Evolutionary conservation across 2,888 invertebrate genomes (phyloP), one percentile per base, ranked within the genome.

Genomic region (Argynnis bischoffii): DNA sequence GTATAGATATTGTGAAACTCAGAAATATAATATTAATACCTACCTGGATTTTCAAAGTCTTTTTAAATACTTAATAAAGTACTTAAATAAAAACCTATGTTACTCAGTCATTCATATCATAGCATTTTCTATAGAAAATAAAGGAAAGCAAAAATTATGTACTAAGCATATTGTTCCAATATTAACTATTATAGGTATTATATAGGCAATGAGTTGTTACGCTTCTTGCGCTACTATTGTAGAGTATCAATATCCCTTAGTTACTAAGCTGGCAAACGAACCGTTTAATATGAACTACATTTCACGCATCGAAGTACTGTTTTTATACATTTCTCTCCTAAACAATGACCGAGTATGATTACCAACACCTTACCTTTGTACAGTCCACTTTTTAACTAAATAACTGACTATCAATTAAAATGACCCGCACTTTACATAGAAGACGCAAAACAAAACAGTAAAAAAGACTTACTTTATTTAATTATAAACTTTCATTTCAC

Each of bases 251-350:
- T 60, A 66, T 66, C 60, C 53, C 65, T 55, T 46, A 63, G 31
- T 21, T 51, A 26, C 63, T 54, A 51, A 47, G 59, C 55, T 26
- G 55, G 65, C 63, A 64, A 71, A 56, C 71, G 60, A 61, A 55
- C 69, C 71, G 79, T 86, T 79, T 74, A 79, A 76, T 74, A 72
- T 85, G 88, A 74, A 76, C 87, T 81, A 87, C 79, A 84, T 88
- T 86, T 87, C 82, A 85, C 82, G 85, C 83, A 66, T 69, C 72
- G 63, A 60, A 57, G 69, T 70, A 64, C 70, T 67, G 59, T 64
- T 55, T 69, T 65, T 66, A 51, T 48, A 60, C 16, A n/a, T 60
- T 55, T 66, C 51, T 63, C 50, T 61, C 55, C 48, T 51, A 14
- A 69, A 18, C 48, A 63, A 63, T 60, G 65, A 67, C 56, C 26